phyloP scores from a whole-genome alignment of 2,888 invertebrate species.

The Orgyia antiqua region DNA sequence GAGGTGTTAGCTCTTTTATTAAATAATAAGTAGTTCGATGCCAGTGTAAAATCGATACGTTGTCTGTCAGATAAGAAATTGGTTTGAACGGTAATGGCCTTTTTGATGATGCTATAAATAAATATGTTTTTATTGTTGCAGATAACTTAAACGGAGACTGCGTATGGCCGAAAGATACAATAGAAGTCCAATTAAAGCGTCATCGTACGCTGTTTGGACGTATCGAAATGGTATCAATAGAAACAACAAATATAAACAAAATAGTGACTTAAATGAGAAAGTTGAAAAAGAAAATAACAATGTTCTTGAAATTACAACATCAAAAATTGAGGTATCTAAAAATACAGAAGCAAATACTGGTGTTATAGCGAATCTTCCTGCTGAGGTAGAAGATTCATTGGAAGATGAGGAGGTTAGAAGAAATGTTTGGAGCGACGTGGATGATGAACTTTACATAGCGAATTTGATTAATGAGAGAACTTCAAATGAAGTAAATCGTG shows the following conservation, averaged over 20 bases:
- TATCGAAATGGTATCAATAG: conserved; percentile 45
- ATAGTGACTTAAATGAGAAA: conserved; percentile 25
- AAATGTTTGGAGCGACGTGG: conserved; percentile 70
- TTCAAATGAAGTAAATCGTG: conserved; percentile 63
- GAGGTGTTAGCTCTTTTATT: conserved; percentile 75
- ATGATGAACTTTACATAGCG: conserved; percentile 73
- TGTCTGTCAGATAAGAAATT: conserved; percentile 45
- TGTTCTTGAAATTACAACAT: conserved; percentile 25
- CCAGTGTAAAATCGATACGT: conserved; percentile 43
- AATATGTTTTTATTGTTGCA: conserved; percentile 53
- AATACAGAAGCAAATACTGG: conserved; percentile 18
- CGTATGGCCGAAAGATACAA: conserved; percentile 70
- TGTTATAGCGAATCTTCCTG: conserved; percentile 52
- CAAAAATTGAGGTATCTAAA: conserved; percentile 16
- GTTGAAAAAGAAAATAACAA: conserved; percentile 32
- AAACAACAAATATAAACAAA: conserved; percentile 21
- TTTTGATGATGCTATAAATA: conserved; percentile 22
- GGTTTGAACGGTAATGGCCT: conserved; percentile 25
- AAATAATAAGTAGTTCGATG: conserved; percentile 69
- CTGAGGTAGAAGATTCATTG: conserved; percentile 23
- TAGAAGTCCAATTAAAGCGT: conserved; percentile 64
- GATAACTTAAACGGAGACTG: conserved; percentile 60
- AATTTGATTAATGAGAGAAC: conserved; percentile 63
- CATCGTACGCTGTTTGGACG: conserved; percentile 67
- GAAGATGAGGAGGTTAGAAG: conserved; percentile 62